Evolutionary conservation across 1,140 invertebrate species (phyloP).

Genomic region (Drosophila lacteicornis): DNA sequence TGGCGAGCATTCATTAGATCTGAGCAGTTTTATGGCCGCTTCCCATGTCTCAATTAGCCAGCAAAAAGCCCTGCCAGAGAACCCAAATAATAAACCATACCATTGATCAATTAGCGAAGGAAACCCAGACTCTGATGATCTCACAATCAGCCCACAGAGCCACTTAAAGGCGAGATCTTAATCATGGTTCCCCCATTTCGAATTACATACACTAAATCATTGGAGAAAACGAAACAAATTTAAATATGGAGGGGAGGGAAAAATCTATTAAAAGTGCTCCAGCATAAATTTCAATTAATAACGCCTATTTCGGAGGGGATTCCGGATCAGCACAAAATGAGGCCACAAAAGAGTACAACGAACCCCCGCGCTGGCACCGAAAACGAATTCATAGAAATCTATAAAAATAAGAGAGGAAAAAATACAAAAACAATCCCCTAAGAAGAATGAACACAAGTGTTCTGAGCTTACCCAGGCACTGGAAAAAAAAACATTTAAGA

Average conservation of each 20-base stretch:
- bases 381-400: constrained; percentile 42
- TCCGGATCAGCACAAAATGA: constrained; percentile 29
- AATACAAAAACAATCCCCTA: constrained; percentile 42
- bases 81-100: constrained; percentile 13
- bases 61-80: constrained; percentile 52
- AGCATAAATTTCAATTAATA: constrained; percentile 83
- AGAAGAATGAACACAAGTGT: constrained; percentile 46
- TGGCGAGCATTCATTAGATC: constrained; percentile 32
- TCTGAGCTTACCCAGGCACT: constrained; percentile 65
- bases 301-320: constrained; percentile 56
- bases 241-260: constrained; percentile 58
- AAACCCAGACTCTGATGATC: constrained; percentile 55
- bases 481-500: background rate
- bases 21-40: constrained; percentile 29
- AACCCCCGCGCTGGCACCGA: constrained; percentile 45
- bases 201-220: constrained; percentile 81
- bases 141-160: constrained; percentile 71
- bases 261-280: constrained; percentile 81
- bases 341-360: constrained; percentile 57
- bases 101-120: constrained; percentile 46
- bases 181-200: constrained; percentile 56
- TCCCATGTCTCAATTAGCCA: constrained; percentile 71
- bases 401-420: constrained; percentile 1
- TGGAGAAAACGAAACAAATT: constrained; percentile 70
- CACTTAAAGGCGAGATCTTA: constrained; percentile 68